A percentile compares a stretch with the other conserved stretches of the same genome.
Conservation (phyloP, 2,113 vertebrate genomes). For the Sinocyclocheilus anophthalmus region DNA sequence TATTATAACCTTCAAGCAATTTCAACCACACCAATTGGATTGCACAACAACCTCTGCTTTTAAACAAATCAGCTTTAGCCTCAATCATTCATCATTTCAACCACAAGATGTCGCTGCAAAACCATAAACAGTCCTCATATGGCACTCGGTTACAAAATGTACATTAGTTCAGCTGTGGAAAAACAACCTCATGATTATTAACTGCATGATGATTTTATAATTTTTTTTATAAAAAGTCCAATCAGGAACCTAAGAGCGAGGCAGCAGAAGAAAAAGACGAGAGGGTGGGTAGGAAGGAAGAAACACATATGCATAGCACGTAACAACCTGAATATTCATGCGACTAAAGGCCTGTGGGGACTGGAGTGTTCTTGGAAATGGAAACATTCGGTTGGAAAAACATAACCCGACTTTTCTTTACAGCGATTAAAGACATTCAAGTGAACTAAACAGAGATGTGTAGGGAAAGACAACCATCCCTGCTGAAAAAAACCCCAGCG, state of each 20-base stretch:
- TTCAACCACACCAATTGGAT: background rate
- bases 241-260: too few relatives aligned
- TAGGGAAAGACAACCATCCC: too few relatives aligned
- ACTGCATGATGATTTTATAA: background rate
- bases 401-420: background rate
- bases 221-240: too few relatives aligned
- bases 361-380: slow-evolving; percentile 12
- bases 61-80: too few relatives aligned
- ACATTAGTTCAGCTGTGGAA: background rate
- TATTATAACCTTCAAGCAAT: background rate
- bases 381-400: background rate
- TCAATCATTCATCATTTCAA: background rate
- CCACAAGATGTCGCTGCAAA: slow-evolving; percentile 12
- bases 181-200: background rate
- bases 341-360: background rate
- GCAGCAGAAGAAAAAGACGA: too few relatives aligned
- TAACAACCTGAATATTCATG: slow-evolving; percentile 12
- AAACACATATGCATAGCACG: too few relatives aligned
- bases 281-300: too few relatives aligned
- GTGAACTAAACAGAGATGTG: background rate
- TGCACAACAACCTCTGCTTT: too few relatives aligned
- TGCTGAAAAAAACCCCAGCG: too few relatives aligned
- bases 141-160: background rate
- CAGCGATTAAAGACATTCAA: background rate
- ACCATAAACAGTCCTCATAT: background rate